Evolutionary conservation across 2,113 vertebrate species (phyloP).

Genomic region (Bettongia penicillata): DNA sequence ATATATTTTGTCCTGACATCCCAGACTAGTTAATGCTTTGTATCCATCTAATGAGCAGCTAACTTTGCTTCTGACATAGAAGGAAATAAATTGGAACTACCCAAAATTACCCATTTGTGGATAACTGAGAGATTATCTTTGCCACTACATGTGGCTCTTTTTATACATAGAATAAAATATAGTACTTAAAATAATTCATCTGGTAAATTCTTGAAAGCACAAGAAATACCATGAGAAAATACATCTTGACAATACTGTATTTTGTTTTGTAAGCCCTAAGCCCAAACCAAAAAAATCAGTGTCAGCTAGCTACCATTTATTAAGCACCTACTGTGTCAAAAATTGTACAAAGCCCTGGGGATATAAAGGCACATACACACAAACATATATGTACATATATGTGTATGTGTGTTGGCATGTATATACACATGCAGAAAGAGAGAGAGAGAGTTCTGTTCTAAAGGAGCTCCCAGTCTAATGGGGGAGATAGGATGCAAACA

Average conservation of each 20-base stretch:
- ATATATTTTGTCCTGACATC: not conserved
- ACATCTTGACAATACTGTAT: not conserved
- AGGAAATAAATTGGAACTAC: not conserved
- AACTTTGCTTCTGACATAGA: not conserved
- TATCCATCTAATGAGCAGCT: not conserved
- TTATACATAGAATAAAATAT: not conserved
- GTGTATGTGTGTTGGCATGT: too few species aligned
- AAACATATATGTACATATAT: too few species aligned
- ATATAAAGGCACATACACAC: not conserved
- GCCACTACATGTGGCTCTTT: not conserved
- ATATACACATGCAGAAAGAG: too few species aligned
- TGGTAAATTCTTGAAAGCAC: not conserved
- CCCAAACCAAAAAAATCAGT: not conserved
- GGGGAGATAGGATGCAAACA: not conserved
- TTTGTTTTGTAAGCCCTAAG: not conserved
- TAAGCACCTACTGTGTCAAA: not conserved
- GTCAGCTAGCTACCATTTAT: not conserved
- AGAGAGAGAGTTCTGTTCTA: not conserved
- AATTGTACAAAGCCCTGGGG: not conserved
- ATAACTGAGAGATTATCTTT: not conserved
- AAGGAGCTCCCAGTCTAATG: not conserved
- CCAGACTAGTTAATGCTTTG: not conserved
- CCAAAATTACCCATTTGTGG: not conserved
- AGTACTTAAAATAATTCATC: not conserved
- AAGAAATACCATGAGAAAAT: not conserved